Evolutionary conservation across 2,113 vertebrate species (phyloP).

Genomic region (Gracilinanus agilis): DNA sequence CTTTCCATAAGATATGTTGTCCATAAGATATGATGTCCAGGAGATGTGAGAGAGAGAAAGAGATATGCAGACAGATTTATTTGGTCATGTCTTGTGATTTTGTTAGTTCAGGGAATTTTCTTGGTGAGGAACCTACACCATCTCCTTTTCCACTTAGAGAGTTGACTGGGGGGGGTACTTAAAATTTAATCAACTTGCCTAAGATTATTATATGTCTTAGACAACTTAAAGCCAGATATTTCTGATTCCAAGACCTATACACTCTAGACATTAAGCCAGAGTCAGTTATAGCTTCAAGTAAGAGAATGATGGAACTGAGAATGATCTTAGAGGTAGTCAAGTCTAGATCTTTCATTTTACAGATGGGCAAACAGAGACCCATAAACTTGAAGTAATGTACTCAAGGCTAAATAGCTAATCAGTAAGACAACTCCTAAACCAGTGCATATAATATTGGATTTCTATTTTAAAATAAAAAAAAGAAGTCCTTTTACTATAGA

Average conservation of each 20-base stretch:
- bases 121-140: neutral
- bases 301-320: neutral
- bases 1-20: neutral
- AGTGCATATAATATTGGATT: neutral
- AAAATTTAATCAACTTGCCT: neutral
- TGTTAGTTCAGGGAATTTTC: neutral
- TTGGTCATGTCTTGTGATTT: neutral
- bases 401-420: neutral
- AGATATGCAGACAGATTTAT: neutral
- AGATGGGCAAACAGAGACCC: conserved; percentile 11
- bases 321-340: neutral
- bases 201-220: neutral
- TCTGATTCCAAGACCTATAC: neutral
- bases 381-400: neutral
- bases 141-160: neutral
- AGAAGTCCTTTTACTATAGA: neutral
- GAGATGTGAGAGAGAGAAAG: neutral
- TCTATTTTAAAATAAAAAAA: neutral
- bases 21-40: neutral
- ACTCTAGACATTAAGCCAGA: neutral
- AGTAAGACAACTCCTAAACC: neutral
- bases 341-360: conserved; percentile 39
- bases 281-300: neutral
- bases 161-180: neutral
- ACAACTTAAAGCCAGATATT: neutral